Base-by-base conservation (phyloP, 2,797 vertebrate species). In the Pipistrellus pygmaeus region DNA sequence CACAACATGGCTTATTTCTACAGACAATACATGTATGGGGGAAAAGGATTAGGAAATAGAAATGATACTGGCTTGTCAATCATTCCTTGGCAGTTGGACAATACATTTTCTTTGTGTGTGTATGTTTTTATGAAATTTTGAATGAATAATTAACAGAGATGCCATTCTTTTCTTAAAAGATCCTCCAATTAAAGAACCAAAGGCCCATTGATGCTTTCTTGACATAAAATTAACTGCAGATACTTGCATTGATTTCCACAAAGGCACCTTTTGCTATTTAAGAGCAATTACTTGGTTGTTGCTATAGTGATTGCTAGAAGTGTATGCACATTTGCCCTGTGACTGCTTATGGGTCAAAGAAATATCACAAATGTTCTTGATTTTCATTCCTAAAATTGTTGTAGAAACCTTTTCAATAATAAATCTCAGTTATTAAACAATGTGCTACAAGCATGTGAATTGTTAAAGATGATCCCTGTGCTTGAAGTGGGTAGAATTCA, bases 261-360 rank as follows among this genome's bases (percentile, higher is more conserved):
- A 91, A 91, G 94, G 7, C 51, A 96, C 6, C 6, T 93, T 97
- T 95, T 75, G 10, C 62, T 95, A 64, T 96, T 96, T 97, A 90
- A 98, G 97, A 97, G 76, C 88, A 96, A 95, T 97, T 97, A 93
- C 68, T 92, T 77, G 46, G 10, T 83, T 94, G 95, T 94, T 97
- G 87, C 92, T 94, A 85, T 94, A 96, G 88, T 90, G 95, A 97
- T 89, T 96, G 41, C 82, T 97, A 85, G 87, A 96, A n/a, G n/a
- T 96, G 88, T 87, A 78, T 96, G 93, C 66, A 92, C 75, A 0
- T 96, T 97, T 97, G 89, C 90, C 95, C 57, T n/a, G 27, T 93
- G 97, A 97, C 84, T 3, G 38, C 81, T 55, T 92, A 60, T 88
- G 60, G 88, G 90, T 97, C 93, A 95, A 91, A 97, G 32, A 91